Evolutionary conservation across 2,113 vertebrate genomes (phyloP), one percentile per base, ranked within the genome.

Genomic region (Alligator mississippiensis): DNA sequence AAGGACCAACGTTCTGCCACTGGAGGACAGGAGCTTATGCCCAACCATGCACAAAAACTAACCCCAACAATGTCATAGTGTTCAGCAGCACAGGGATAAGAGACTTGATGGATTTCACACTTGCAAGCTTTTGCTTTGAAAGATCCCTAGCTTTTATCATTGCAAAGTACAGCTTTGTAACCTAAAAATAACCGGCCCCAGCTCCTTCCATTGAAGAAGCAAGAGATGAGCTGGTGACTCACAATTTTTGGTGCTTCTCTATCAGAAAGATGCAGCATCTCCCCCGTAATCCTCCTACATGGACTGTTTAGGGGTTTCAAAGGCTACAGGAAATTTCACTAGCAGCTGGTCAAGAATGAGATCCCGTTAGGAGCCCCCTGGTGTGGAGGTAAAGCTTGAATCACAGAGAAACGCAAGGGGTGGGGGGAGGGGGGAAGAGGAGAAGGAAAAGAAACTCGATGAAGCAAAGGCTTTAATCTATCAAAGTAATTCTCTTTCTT

Each of bases 311-410:
- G 94, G 95, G 86, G 91, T 84, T 94, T 96, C 22, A 0, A 77
- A 75, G 81, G 94, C 95, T 95, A 95, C 90, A 94, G 96, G 94
- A 97, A 98, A 97, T 97, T 97, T 97, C 87, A 85, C 90, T 93
- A 95, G 97, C 92, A 97, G 95, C 77, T 74, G 95, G 96, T 97
- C n/a, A 54, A 90, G 95, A 90, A 97, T 93, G 93, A 94, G 93
- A 96, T 95, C 94, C 94, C 94, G 95, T 97, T 94, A 98, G 96
- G 94, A 89, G 80, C 88, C 94, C 93, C 94, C 93, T 97, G 94
- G 96, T 93, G 96, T 96, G 88, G 95, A 96, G 96, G 85, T 82
- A 78, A 93, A 93, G 82, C 84, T 96, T 95, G 91, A 94, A 90
- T 95, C 84, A 24, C 64, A 93, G 61, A 92, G 93, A 96, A 93